Base-by-base conservation (phyloP, 1,140 invertebrate genomes). In the Conus ventricosus region DNA sequence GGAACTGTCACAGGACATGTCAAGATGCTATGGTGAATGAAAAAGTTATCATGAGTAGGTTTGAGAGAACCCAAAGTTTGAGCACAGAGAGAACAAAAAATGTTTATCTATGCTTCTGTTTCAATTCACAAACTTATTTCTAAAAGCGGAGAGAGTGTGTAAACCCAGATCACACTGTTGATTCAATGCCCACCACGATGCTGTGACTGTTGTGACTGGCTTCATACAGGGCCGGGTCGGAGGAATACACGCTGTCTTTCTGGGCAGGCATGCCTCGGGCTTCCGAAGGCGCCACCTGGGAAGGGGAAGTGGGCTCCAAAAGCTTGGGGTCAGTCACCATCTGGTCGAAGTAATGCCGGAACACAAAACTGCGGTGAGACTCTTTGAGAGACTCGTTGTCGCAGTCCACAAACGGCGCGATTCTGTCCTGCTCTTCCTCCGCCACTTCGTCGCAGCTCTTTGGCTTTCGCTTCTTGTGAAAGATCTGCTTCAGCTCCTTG, bases 341-440 rank as follows among this genome's bases (percentile, higher is more conserved):
- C 39, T 91, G 88, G 27, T 92, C 91, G 88, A 93, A 93, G 87
- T 92, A 93, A 57, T 92, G 91, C 15, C 91, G 76, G 71, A 93
- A 91, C 84, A 92, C 91, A 90, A 93, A 93, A 84, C 91, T 91
- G 87, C 91, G 91, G 78, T 93, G 92, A 13, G 93, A 93, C 55
- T 92, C 90, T 51, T 90, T 91, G n/a, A 93, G 87, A 51, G 93
- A 93, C 17, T 89, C 88, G 55, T 91, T 88, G 75, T 93, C 92
- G 63, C 86, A 80, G 80, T 92, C 89, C 75, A 83, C 83, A 63
- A 92, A 90, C n/a, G 91, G 90, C 20, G 83, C 78, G 23, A 89
- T 84, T 75, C 89, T 89, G 75, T 91, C 81, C 53, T 85, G 89
- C 25, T 91, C 85, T 75, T 90, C 87, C n/a, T 89, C 87, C 11